Conservation (phyloP, 2,888 invertebrate species). For the Drosophila melanocephala region DNA sequence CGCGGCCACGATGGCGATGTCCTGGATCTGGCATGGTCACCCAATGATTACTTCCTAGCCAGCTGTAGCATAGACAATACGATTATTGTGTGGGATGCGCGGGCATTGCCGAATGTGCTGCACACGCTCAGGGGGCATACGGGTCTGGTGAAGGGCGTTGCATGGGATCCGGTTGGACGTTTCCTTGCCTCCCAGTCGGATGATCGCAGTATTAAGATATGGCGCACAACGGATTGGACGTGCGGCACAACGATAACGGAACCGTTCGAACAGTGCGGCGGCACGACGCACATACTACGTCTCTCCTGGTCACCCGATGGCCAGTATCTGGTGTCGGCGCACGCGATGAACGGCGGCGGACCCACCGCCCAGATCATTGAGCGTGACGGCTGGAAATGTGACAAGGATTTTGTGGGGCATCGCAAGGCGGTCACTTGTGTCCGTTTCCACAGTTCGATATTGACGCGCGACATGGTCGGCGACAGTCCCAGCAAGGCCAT, state of each 20-base stretch:
- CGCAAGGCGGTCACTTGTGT: constrained; percentile 98
- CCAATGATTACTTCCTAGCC: constrained; percentile 96
- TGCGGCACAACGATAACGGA: constrained; percentile 94
- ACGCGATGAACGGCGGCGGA: constrained; percentile 99
- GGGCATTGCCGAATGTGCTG: constrained; percentile 93
- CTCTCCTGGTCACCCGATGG: constrained; percentile 99
- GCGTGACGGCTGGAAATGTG: constrained; percentile 96
- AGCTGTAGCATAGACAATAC: constrained; percentile 99
- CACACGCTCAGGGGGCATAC: constrained; percentile 95
- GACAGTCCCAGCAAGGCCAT: constrained; percentile 86
- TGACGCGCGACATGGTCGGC: constrained; percentile 88
- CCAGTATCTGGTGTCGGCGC: constrained; percentile 97
- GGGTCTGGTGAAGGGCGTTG: constrained; percentile 97
- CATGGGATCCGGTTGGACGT: constrained; percentile 99
- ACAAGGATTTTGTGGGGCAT: constrained; percentile 99
- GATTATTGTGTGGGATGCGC: constrained; percentile 98
- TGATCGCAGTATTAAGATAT: constrained; percentile 96
- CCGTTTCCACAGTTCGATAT: constrained; percentile 94
- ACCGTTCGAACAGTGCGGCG: constrained; percentile 94
- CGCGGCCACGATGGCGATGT: constrained; percentile 97
- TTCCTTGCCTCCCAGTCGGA: constrained; percentile 98
- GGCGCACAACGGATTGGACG: constrained; percentile 98
- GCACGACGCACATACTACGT: constrained; percentile 96
- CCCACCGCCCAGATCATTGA: constrained; percentile 99
- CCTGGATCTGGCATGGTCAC: constrained; percentile 98